A percentile compares a stretch with the other conserved stretches of the same genome.
phyloP scores from a whole-genome alignment of 2,113 vertebrate genomes.

The Corvus hawaiiensis region DNA sequence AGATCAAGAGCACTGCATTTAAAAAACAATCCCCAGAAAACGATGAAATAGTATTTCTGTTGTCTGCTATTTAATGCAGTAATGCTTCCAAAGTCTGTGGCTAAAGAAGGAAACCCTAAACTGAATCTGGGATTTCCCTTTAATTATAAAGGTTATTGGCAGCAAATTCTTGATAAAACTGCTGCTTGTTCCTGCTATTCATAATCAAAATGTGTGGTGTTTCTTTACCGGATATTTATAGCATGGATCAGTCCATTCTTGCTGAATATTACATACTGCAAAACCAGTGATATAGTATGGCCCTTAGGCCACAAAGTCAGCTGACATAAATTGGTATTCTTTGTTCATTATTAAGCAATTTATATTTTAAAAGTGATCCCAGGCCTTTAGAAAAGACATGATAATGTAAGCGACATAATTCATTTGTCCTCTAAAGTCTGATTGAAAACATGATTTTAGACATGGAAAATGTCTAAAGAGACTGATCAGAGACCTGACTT shows the following conservation, averaged over 20 bases:
- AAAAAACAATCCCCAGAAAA: background rate
- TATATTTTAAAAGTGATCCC: background rate
- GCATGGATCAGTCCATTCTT: background rate
- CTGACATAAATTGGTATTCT: background rate
- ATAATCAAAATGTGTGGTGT: background rate
- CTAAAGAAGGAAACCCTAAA: slow-evolving; percentile 9
- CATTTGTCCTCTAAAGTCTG: background rate
- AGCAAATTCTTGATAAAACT: background rate
- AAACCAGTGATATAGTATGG: background rate
- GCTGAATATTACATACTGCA: background rate
- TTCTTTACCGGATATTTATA: background rate
- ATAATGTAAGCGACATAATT: background rate
- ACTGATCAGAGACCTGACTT: background rate
- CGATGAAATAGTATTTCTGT: background rate
- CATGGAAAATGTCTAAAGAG: background rate
- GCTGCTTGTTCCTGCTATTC: background rate
- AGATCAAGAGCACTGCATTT: background rate
- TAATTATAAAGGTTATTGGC: background rate
- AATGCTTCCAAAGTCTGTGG: background rate
- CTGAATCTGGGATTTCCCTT: slow-evolving; percentile 32
- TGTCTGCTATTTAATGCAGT: background rate
- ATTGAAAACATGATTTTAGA: background rate
- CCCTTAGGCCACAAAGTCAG: background rate
- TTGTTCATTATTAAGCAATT: background rate
- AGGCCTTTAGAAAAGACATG: background rate